These are phyloP conservation scores for Stegastes partitus DNA, from an alignment of 2,113 vertebrate genomes.

Conservation along the genomic window DNA sequence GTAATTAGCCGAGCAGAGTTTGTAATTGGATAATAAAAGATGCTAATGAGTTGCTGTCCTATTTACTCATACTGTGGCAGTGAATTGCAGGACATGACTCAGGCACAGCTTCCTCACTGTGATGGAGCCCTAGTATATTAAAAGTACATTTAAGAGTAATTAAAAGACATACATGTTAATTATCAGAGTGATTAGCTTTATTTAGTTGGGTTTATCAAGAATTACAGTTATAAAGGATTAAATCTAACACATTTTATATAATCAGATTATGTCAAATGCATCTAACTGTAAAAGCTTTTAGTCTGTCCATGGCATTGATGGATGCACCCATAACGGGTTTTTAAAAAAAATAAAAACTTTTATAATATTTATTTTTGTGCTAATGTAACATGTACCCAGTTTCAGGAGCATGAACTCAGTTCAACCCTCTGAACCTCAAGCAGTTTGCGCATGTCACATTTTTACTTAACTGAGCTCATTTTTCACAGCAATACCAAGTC, in stretches of 20 bases:
- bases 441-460: too few relatives aligned
- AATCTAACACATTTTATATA: background rate
- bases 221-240: background rate
- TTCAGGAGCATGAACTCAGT: background rate
- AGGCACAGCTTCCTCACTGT: background rate
- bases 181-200: background rate
- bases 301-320: background rate
- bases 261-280: background rate
- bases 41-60: slow-evolving; percentile 79
- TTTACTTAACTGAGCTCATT: too few relatives aligned
- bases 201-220: background rate
- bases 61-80: slow-evolving; percentile 69
- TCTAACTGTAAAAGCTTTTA: background rate
- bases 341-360: too few relatives aligned
- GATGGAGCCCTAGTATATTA: background rate
- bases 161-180: background rate
- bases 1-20: slow-evolving; percentile 79
- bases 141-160: slow-evolving; percentile 9
- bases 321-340: too few relatives aligned
- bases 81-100: slow-evolving; percentile 55
- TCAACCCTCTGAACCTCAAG: too few relatives aligned
- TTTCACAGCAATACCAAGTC: too few relatives aligned
- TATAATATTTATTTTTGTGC: background rate
- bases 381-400: background rate
- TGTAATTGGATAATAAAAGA: slow-evolving; percentile 82